Evolutionary conservation across 2,888 invertebrate species (phyloP).

Genomic region (Megastigmus dorsalis): DNA sequence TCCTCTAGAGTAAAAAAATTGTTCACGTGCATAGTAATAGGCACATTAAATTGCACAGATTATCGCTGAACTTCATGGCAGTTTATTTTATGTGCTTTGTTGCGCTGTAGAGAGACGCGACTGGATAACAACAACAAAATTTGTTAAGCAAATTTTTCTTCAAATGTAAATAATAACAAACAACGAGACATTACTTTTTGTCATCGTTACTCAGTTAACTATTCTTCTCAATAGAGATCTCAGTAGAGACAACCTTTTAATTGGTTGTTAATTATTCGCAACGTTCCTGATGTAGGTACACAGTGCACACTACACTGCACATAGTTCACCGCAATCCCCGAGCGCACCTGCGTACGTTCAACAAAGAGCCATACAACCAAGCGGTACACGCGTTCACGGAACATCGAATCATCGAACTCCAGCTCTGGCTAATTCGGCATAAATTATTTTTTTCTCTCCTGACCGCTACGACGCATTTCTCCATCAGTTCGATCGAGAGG

Average conservation of each 20-base stretch:
- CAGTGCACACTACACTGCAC: background rate
- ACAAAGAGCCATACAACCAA: too few species aligned
- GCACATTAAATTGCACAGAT: too few species aligned
- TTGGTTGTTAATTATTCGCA: constrained; percentile 11
- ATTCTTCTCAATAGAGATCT: background rate
- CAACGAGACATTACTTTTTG: background rate
- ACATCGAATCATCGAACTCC: constrained; percentile 8
- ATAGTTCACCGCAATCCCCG: background rate
- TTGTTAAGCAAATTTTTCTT: too few species aligned
- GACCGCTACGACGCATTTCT: too few species aligned
- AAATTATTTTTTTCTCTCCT: constrained; percentile 11
- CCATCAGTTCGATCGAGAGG: too few species aligned
- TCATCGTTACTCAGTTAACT: background rate
- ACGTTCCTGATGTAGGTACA: background rate
- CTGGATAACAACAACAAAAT: too few species aligned
- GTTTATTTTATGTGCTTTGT: too few species aligned
- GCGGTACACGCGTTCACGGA: background rate
- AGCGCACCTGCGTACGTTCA: background rate
- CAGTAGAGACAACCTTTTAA: constrained; percentile 17
- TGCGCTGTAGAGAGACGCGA: too few species aligned
- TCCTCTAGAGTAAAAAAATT: too few species aligned
- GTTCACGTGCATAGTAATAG: too few species aligned
- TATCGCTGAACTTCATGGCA: too few species aligned
- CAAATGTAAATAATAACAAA: background rate
- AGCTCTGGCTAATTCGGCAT: background rate